phyloP scores from a whole-genome alignment of 2,888 invertebrate genomes.

The Rhingia rostrata region DNA sequence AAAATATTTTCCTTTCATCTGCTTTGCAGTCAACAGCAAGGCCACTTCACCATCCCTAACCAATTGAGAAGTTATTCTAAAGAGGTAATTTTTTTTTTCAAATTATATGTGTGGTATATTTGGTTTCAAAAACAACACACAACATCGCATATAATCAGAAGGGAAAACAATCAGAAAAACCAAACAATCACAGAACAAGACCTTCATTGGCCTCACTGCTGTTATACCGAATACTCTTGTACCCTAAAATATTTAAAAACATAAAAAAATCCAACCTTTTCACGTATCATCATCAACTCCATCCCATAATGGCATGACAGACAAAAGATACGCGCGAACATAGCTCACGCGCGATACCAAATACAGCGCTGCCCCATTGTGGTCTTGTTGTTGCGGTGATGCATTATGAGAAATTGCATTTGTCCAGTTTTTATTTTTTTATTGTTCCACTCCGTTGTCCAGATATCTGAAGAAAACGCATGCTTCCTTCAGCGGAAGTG shows the following conservation, averaged over 20 bases:
- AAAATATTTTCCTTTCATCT: conserved; percentile 36
- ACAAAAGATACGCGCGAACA: conserved; percentile 60
- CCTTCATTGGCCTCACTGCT: conserved; percentile 56
- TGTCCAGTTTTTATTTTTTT: conserved; percentile 20
- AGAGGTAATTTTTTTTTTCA: conserved; percentile 34
- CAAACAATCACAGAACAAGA: conserved; percentile 43
- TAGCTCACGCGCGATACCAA: conserved; percentile 52
- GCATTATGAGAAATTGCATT: conserved; percentile 57
- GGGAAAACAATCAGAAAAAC: conserved; percentile 6
- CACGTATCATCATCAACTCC: conserved; percentile 42
- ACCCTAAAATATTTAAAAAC: conserved; percentile 31
- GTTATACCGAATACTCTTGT: conserved; percentile 11
- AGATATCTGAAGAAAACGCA: conserved; percentile 55
- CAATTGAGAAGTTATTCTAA: conserved; percentile 52
- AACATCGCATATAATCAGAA: background rate
- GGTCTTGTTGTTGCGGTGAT: conserved; percentile 1
- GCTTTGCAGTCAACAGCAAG: conserved; percentile 29
- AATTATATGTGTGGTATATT: background rate
- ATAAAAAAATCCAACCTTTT: conserved; percentile 6
- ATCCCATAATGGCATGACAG: conserved; percentile 32
- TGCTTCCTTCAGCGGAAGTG: conserved; percentile 66
- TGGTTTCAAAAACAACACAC: conserved; percentile 25
- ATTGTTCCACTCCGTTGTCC: conserved; percentile 12
- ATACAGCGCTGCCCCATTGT: conserved; percentile 11
- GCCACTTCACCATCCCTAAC: conserved; percentile 20